Percentiles rank a stretch among this genome's conserved stretches.
Evolutionary conservation across 2,113 vertebrate species (phyloP).

Genomic region (Calyptomena viridis): DNA sequence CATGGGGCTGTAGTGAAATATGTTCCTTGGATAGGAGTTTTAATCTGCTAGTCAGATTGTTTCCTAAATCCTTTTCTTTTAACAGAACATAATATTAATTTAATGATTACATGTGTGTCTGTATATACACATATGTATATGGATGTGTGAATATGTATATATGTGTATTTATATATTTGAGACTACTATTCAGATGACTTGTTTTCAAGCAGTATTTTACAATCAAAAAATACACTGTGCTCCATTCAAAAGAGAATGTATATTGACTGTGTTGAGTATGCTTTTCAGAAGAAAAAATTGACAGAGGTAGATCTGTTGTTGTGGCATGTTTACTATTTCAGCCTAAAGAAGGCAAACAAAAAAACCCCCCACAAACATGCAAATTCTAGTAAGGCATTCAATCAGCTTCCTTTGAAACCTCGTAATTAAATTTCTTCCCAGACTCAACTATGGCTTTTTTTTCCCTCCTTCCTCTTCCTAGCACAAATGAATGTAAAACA

Average conservation of each 20-base stretch:
- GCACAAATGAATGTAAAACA: background rate
- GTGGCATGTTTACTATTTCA: background rate
- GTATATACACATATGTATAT: background rate
- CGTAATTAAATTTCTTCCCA: background rate
- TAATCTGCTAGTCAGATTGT: conserved; percentile 40
- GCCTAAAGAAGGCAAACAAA: background rate
- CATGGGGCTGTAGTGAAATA: background rate
- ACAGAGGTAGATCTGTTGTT: background rate
- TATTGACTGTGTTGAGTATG: background rate
- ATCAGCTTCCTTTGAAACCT: background rate
- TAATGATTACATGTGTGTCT: conserved; percentile 3
- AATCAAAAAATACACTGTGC: conserved; percentile 41
- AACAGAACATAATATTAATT: background rate
- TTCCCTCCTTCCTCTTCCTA: background rate
- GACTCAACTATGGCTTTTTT: background rate
- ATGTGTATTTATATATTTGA: conserved; percentile 10
- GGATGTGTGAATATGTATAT: conserved; percentile 8
- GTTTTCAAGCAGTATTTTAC: conserved; percentile 34
- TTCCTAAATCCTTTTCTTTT: conserved; percentile 27
- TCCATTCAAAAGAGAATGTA: conserved; percentile 1
- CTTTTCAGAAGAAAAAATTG: background rate
- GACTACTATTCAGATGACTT: background rate
- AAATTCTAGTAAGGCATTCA: background rate
- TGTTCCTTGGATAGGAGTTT: background rate
- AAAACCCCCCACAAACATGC: background rate